These are phyloP conservation scores for Ptychobarbus kaznakovi DNA, from an alignment of 2,797 vertebrate genomes.

Conservation along the genomic window DNA sequence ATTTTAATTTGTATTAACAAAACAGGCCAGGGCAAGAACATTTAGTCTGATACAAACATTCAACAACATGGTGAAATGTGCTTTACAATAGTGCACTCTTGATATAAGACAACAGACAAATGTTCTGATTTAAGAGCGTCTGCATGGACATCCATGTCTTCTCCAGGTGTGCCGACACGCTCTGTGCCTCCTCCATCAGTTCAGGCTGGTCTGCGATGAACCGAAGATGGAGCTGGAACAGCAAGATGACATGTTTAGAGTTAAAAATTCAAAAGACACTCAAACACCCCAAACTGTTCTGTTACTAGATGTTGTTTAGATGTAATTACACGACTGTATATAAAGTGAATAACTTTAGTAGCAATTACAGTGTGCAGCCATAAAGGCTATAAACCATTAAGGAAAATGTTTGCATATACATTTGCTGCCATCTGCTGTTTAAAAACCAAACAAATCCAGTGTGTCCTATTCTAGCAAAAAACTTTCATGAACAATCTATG, in stretches of 20 bases:
- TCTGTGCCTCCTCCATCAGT: slow-evolving; percentile 79
- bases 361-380: not conserved
- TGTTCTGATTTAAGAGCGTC: slow-evolving; percentile 86
- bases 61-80: slow-evolving; percentile 6
- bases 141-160: slow-evolving; percentile 85
- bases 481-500: not conserved
- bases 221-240: slow-evolving; percentile 85
- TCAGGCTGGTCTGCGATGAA: slow-evolving; percentile 80
- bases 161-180: slow-evolving; percentile 79
- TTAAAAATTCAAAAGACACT: not conserved
- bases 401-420: not conserved
- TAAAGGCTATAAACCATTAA: not conserved
- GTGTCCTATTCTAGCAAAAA: not conserved
- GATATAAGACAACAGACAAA: slow-evolving; percentile 90
- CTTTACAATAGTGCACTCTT: slow-evolving; percentile 91
- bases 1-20: slow-evolving; percentile 20
- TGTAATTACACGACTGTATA: not conserved
- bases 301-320: not conserved
- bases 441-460: not conserved
- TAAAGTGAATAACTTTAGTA: not conserved
- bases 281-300: not conserved
- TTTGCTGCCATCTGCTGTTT: slow-evolving; percentile 57
- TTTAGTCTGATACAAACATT: slow-evolving; percentile 28
- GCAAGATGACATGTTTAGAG: not conserved
- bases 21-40: not conserved